These are phyloP conservation scores for Indicator maculatus DNA, from an alignment of 2,113 vertebrate genomes.

Conservation along the genomic window DNA sequence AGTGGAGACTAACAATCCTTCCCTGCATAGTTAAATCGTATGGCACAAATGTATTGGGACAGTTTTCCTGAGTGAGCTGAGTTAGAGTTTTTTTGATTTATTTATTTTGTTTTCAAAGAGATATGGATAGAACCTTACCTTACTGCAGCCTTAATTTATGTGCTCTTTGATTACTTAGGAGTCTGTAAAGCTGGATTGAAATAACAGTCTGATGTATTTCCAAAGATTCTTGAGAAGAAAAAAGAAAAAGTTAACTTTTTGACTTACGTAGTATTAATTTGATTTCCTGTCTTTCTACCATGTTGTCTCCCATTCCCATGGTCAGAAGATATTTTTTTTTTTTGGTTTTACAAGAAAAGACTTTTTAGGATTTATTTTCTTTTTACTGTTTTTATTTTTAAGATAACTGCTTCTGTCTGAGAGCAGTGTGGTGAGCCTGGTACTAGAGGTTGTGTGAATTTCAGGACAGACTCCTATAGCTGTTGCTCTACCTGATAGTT, in stretches of 20 bases:
- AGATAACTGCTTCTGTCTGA: neutral
- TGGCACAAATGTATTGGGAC: fast-evolving
- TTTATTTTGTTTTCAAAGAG: neutral
- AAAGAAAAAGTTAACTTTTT: neutral
- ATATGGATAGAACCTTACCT: neutral
- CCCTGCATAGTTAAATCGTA: neutral
- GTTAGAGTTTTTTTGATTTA: neutral
- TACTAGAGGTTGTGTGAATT: neutral
- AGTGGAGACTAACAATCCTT: neutral
- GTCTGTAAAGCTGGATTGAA: neutral
- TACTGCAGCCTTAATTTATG: neutral
- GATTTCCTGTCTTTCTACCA: neutral
- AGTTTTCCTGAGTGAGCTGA: neutral
- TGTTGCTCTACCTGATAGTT: neutral
- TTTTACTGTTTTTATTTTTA: neutral
- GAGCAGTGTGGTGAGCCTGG: neutral
- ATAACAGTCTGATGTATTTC: neutral
- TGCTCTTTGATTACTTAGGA: neutral
- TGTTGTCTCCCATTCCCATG: neutral
- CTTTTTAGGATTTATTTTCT: neutral
- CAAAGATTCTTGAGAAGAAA: neutral
- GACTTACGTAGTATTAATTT: neutral
- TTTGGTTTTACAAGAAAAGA: neutral
- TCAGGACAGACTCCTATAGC: neutral
- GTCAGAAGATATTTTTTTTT: neutral